Conservation (phyloP, 2,113 vertebrate species). For the Saccopteryx bilineata region DNA sequence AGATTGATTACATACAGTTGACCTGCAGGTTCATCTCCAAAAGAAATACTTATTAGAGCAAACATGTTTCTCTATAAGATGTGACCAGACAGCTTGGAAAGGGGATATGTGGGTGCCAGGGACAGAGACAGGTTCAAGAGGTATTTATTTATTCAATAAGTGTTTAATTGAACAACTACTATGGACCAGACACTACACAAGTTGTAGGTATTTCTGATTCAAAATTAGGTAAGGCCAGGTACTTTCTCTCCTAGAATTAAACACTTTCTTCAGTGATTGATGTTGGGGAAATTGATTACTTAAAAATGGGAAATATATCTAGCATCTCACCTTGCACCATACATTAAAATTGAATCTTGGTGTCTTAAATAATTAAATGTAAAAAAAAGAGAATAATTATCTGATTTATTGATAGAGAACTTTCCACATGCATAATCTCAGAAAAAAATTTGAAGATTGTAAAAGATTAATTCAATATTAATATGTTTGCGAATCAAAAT, state of each 20-base stretch:
- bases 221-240: background rate
- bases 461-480: background rate
- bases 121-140: background rate
- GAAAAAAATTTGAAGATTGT: background rate
- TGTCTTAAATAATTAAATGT: background rate
- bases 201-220: background rate
- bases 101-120: too few relatives aligned
- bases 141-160: background rate
- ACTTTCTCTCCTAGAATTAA: background rate
- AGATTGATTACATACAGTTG: background rate
- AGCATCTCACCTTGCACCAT: background rate
- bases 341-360: background rate
- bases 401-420: background rate
- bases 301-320: background rate
- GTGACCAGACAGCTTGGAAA: background rate
- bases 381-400: background rate
- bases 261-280: background rate
- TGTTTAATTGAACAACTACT: background rate
- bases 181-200: background rate
- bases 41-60: background rate
- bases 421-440: background rate
- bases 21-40: background rate
- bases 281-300: background rate
- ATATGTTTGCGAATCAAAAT: background rate
- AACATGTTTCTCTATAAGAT: rapidly evolving